Base-by-base conservation (phyloP, 2,888 invertebrate species). In the Macrophya alboannulata region DNA sequence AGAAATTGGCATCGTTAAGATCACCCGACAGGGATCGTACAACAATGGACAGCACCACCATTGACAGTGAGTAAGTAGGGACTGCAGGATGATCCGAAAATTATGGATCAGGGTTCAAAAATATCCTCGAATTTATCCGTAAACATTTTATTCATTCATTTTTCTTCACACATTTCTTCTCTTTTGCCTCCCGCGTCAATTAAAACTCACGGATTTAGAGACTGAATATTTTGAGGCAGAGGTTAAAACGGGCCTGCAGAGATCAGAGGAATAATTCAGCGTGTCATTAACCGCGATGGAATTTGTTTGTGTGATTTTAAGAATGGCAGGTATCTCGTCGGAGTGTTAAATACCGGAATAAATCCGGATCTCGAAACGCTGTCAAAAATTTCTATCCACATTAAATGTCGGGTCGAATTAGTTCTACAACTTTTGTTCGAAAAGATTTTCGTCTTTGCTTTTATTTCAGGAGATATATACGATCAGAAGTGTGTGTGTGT, bases 1-100 rank as follows among this genome's bases (percentile, higher is more conserved):
- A 43, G 81, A 62, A 81, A 81, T 81, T 59, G 62, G 40, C 81
- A 10, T 81, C 62, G 81, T 62, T 62, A 81, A 81, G 81, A 81
- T 59, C 77, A 77, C 51, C 77, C 25, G 77, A 51, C 31, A 25
- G 51, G 55, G 77, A 55, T 77, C 77, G 25, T 77, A 48, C 51
- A 55, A 77, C 77, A 77, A 77, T 51, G 55, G 77, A 77, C 51
- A 51, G 15, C 77, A 37, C 37, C 40, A 17, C 31, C 17, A 68
- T 68, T 37, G 68, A 17, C 68, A 37, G 31, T 25, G 68, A 68
- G 17, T 68, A 45, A 74, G 74, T n/a, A n/a, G 17, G 43, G 45
- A 45, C 4, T 68, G 12, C n/a, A n/a, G n/a, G 68, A 37, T 17
- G 37, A 17, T 37, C 15, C 5, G 68, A 68, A 68, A 68, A 68